These are phyloP conservation scores for Amphilophus citrinellus DNA, from an alignment of 2,113 vertebrate genomes.

Conservation along the genomic window DNA sequence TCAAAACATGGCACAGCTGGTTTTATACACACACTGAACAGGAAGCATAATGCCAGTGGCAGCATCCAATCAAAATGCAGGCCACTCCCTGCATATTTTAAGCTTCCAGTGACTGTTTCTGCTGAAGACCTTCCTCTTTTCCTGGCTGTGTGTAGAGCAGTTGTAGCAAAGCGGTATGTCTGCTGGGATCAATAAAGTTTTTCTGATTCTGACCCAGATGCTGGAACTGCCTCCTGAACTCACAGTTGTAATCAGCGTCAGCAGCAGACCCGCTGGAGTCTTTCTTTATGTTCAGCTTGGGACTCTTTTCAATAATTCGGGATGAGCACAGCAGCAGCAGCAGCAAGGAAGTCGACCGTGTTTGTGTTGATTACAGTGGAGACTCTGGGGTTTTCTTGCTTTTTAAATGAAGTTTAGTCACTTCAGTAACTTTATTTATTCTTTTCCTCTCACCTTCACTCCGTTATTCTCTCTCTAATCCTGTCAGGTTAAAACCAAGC, in stretches of 20 bases:
- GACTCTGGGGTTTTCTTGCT: neutral
- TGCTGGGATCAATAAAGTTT: neutral
- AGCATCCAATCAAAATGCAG: too few species aligned
- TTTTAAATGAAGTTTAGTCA: conserved; percentile 10
- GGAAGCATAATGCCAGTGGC: neutral
- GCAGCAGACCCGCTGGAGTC: neutral
- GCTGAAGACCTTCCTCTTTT: too few species aligned
- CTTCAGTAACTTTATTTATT: conserved; percentile 1
- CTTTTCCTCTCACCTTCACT: neutral
- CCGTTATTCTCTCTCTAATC: neutral
- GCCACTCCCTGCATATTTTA: too few species aligned
- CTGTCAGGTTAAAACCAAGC: neutral
- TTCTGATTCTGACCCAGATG: neutral
- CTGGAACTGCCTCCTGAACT: neutral
- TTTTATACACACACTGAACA: neutral
- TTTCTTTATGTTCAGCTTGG: neutral
- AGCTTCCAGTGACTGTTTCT: too few species aligned
- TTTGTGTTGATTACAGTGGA: conserved; percentile 4
- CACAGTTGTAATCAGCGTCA: neutral
- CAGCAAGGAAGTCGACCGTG: neutral
- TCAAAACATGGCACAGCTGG: neutral
- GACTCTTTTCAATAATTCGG: conserved; percentile 10
- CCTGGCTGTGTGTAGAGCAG: neutral
- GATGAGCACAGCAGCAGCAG: neutral
- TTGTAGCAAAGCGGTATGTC: neutral